Percentiles rank a stretch among this genome's conserved stretches.
Evolutionary conservation across 2,888 invertebrate genomes (phyloP).

Genomic region (Drosophila tripunctata): DNA sequence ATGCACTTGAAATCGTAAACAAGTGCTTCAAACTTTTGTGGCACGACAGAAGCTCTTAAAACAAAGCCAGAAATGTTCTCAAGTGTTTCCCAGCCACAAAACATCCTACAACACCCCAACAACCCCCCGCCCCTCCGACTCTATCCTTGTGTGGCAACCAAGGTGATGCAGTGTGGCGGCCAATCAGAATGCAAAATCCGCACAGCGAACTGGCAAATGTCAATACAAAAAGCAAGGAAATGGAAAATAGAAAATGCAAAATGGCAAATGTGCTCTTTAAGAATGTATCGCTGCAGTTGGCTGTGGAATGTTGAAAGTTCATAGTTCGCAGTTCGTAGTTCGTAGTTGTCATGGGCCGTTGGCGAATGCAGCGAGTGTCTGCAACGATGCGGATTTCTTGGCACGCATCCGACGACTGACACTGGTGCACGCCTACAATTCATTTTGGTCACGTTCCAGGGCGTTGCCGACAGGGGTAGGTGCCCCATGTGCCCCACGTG

Average conservation of each 20-base stretch:
- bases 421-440: constrained; percentile 79
- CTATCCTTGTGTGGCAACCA: neutral
- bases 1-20: constrained; percentile 75
- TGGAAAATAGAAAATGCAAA: constrained; percentile 19
- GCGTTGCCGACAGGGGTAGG: constrained; percentile 77
- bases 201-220: constrained; percentile 31
- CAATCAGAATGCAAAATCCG: constrained; percentile 49
- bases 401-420: constrained; percentile 41
- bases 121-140: neutral
- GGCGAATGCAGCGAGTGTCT: constrained; percentile 16
- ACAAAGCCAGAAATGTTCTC: constrained; percentile 50
- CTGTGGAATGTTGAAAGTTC: neutral
- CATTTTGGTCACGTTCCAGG: constrained; percentile 82
- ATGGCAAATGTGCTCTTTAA: constrained; percentile 34
- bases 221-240: constrained; percentile 19
- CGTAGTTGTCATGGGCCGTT: constrained; percentile 7
- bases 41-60: constrained; percentile 57
- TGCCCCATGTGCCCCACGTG: constrained; percentile 34
- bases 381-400: constrained; percentile 48
- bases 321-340: too few species aligned
- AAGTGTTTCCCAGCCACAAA: constrained; percentile 29
- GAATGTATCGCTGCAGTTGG: constrained; percentile 1
- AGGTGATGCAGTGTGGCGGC: constrained; percentile 21
- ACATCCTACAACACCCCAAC: neutral
- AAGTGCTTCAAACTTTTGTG: constrained; percentile 70